phyloP scores from a whole-genome alignment of 1,140 invertebrate species.

The Meloidogyne chitwoodi region DNA sequence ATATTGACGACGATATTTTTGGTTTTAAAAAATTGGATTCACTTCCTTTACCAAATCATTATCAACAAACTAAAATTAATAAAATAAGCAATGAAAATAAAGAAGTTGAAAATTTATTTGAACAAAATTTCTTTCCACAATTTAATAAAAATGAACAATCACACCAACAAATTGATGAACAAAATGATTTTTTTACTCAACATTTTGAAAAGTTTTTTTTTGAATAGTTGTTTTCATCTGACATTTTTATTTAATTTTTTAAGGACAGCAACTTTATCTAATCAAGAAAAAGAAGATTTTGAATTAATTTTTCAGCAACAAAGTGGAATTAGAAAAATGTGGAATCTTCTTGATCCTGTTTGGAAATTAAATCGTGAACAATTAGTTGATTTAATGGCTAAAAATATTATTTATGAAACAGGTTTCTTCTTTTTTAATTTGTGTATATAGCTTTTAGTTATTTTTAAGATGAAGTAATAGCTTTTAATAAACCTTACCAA shows the following conservation, averaged over 20 bases:
- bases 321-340: constrained; percentile 6
- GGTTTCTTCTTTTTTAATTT: not conserved
- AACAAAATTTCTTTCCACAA: constrained; percentile 9
- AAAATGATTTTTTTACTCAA: not conserved
- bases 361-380: constrained; percentile 20
- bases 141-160: not conserved
- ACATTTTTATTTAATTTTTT: not conserved
- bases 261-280: not conserved
- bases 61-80: not conserved
- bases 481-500: constrained; percentile 21
- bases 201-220: not conserved
- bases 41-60: not conserved
- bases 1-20: constrained; percentile 14
- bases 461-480: constrained; percentile 20
- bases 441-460: not conserved
- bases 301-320: not conserved
- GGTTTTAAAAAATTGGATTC: not conserved
- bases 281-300: not conserved
- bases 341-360: constrained; percentile 12
- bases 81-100: not conserved
- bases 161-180: not conserved
- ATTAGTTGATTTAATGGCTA: constrained; percentile 19
- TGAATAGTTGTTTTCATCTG: not conserved
- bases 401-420: constrained; percentile 18
- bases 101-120: constrained; percentile 3